Evolutionary conservation across 2,797 vertebrate genomes (phyloP).

Genomic region (Odontamblyopus rebecca): DNA sequence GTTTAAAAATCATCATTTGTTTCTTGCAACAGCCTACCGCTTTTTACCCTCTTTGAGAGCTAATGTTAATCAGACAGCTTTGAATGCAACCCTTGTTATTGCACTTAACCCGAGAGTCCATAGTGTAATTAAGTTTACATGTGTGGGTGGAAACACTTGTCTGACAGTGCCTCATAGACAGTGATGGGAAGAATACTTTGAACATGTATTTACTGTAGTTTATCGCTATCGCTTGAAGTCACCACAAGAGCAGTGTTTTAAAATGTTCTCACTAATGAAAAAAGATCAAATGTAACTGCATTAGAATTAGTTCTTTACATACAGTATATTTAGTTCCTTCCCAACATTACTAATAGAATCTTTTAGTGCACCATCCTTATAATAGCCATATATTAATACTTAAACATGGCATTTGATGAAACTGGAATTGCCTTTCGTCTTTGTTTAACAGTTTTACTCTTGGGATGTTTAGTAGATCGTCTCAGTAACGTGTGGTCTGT

Average conservation of each 20-base stretch:
- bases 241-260: no score
- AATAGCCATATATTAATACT: slow-evolving; percentile 21
- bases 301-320: no score
- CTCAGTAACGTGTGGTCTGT: slow-evolving; percentile 39
- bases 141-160: slow-evolving; percentile 3
- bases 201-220: no score
- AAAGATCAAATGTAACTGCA: no score
- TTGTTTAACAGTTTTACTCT: slow-evolving; percentile 19
- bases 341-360: neutral
- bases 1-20: no score
- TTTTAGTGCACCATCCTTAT: slow-evolving; percentile 6
- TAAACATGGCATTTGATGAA: slow-evolving; percentile 10
- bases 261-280: no score
- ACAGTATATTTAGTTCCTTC: no score
- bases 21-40: neutral
- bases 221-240: no score
- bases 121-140: neutral
- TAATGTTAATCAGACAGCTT: neutral
- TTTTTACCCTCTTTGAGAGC: neutral
- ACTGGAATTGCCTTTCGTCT: slow-evolving; percentile 26
- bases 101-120: neutral
- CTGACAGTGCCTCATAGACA: neutral
- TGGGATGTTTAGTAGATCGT: slow-evolving; percentile 16
- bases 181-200: no score
- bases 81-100: slow-evolving; percentile 8